These are phyloP conservation scores for Zelleria hepariella DNA, from an alignment of 2,888 invertebrate genomes.

Conservation along the genomic window DNA sequence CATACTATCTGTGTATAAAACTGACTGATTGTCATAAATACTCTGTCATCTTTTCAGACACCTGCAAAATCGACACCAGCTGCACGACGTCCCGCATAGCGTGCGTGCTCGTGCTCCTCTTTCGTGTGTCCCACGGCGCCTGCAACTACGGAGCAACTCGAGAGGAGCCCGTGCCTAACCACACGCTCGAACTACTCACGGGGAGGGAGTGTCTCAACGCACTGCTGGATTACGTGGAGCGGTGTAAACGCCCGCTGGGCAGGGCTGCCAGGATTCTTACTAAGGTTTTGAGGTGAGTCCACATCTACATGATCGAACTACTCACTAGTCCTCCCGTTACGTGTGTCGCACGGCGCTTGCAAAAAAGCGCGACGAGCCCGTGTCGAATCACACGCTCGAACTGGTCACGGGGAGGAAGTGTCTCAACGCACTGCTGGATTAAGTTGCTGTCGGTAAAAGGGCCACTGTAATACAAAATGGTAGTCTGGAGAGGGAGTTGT, in stretches of 20 bases:
- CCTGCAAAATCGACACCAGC: conserved; percentile 26
- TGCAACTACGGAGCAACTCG: conserved; percentile 30
- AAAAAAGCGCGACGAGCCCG: conserved; percentile 33
- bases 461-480: too few species aligned
- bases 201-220: conserved; percentile 50
- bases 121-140: conserved; percentile 51
- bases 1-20: too few species aligned
- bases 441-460: too few species aligned
- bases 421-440: conserved; percentile 35
- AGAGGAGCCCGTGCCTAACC: conserved; percentile 39
- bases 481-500: too few species aligned
- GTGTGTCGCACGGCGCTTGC: conserved; percentile 50
- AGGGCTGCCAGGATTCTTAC: conserved; percentile 67
- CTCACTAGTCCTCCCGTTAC: conserved; percentile 50
- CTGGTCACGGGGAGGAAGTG: conserved; percentile 47
- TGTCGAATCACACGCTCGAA: conserved; percentile 41
- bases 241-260: conserved; percentile 55
- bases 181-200: conserved; percentile 45
- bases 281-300: conserved; percentile 60
- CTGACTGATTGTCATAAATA: too few species aligned
- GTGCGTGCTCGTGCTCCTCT: conserved; percentile 52
- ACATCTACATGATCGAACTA: too few species aligned
- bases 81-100: conserved; percentile 47
- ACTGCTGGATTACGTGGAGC: conserved; percentile 58
- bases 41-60: conserved; percentile 15